Evolutionary conservation across 1,140 invertebrate species (phyloP).

Genomic region (Lysiphlebus fabarum): DNA sequence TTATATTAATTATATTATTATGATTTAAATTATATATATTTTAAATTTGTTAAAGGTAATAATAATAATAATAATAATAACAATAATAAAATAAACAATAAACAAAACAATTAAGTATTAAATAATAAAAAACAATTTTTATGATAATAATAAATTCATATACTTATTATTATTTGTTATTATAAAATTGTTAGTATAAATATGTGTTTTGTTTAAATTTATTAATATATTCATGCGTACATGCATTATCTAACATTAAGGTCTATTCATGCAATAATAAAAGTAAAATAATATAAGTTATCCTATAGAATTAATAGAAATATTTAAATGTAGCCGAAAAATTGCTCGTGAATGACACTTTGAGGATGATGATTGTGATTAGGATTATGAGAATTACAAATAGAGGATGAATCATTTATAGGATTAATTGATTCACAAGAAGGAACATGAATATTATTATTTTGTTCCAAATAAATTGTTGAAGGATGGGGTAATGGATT

Average conservation of each 20-base stretch:
- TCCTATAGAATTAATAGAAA: background rate
- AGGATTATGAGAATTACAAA: background rate
- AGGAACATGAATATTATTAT: constrained; percentile 42
- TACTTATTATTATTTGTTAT: background rate
- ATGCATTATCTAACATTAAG: background rate
- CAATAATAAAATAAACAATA: constrained; percentile 1
- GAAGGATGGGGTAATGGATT: constrained; percentile 48
- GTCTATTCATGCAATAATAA: background rate
- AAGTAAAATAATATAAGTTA: background rate
- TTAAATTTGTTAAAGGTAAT: background rate
- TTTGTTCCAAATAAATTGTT: constrained; percentile 38
- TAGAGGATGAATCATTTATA: constrained; percentile 23
- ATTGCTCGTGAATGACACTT: constrained; percentile 63
- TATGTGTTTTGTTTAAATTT: background rate
- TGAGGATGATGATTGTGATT: constrained; percentile 30
- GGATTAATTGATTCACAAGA: constrained; percentile 38
- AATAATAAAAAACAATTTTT: background rate
- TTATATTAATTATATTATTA: constrained; percentile 17
- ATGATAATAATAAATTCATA: background rate
- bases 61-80: constrained; percentile 1
- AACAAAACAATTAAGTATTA: background rate
- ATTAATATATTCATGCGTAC: constrained; percentile 5
- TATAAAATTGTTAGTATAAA: background rate
- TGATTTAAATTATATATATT: constrained; percentile 11
- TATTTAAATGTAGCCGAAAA: constrained; percentile 64